Evolutionary conservation across 2,797 vertebrate species (phyloP), one percentile per base, ranked within the genome.

Genomic region (Threskiornis aethiopicus): DNA sequence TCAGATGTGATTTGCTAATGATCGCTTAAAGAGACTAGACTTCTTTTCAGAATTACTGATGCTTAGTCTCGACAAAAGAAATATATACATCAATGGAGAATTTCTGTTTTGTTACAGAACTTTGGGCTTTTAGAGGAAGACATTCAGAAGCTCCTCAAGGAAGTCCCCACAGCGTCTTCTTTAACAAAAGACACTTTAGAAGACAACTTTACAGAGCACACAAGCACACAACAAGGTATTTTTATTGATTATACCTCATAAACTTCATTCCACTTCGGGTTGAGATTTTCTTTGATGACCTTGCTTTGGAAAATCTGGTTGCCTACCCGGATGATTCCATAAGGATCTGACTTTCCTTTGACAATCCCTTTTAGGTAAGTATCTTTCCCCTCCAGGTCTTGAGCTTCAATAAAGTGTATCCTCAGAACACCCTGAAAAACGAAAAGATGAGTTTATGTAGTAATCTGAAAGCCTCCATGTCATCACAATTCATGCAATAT

Each of bases 261-360:
- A 10, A 99, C 99, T 93, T 99, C 99, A 79, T 99, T 99, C 99
- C 99, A 99, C 46, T 98, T 99, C 1, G 99, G 99, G 95, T 99
- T 97, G 39, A 99, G 89, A 28, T 97, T 99, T 80, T 99, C 99
- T 87, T 99, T 99, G 96, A 99, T 98, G 94, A 99, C 98, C 95
- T 99, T 99, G 97, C 98, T 99, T 94, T 99, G 98, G 97, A 99
- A 99, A 61, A 99, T 98, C 19, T 99, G 98, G 52, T 98, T 99
- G 72, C 99, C 99, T 2, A 99, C 81, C 87, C 98, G 98, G 77
- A 99, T 96, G 42, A 99, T 97, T 15, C 99, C 99, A 15, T 99
- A 99, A 6, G 99, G 99, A 95, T 99, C 99, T 1, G 99, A 99
- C 96, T 99, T 99, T 39, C 99, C 99, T 96, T 99, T 99, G 95